A percentile compares a stretch with the other conserved stretches of the same genome.
Conservation (phyloP, 1,140 invertebrate genomes). For the Pectinophora gossypiella region DNA sequence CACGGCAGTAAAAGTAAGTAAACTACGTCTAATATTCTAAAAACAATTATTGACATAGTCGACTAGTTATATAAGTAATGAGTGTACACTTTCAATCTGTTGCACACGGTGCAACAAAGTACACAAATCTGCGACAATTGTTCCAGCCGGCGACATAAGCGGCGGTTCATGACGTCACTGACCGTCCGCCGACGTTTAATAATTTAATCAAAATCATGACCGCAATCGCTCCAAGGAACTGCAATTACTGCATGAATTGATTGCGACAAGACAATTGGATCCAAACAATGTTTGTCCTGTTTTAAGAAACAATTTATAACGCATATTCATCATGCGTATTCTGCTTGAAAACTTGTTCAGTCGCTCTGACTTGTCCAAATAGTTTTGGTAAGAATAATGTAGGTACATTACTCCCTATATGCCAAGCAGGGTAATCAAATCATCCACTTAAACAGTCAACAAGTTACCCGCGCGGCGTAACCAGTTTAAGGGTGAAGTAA, state of each 20-base stretch:
- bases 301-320: too few species aligned
- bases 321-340: too few species aligned
- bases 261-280: too few species aligned
- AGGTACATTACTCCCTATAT: too few species aligned
- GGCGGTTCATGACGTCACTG: conserved; percentile 1
- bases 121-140: conserved; percentile 21
- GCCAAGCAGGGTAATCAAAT: not conserved
- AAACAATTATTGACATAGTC: conserved; percentile 17
- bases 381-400: too few species aligned
- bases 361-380: too few species aligned
- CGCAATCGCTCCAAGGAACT: conserved; percentile 12
- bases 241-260: conserved; percentile 22
- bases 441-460: not conserved
- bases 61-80: conserved; percentile 5
- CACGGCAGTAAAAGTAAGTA: not conserved
- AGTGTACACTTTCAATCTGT: conserved; percentile 14
- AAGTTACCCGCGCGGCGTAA: not conserved
- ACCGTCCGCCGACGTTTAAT: conserved; percentile 20
- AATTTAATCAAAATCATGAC: conserved; percentile 43
- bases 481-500: not conserved
- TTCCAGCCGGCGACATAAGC: conserved; percentile 11
- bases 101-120: conserved; percentile 23
- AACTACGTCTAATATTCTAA: not conserved
- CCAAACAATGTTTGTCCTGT: too few species aligned
- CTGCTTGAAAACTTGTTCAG: too few species aligned